Evolutionary conservation across 2,113 vertebrate genomes (phyloP), one percentile per base, ranked within the genome.

Genomic region (Typhlomys cinereus): DNA sequence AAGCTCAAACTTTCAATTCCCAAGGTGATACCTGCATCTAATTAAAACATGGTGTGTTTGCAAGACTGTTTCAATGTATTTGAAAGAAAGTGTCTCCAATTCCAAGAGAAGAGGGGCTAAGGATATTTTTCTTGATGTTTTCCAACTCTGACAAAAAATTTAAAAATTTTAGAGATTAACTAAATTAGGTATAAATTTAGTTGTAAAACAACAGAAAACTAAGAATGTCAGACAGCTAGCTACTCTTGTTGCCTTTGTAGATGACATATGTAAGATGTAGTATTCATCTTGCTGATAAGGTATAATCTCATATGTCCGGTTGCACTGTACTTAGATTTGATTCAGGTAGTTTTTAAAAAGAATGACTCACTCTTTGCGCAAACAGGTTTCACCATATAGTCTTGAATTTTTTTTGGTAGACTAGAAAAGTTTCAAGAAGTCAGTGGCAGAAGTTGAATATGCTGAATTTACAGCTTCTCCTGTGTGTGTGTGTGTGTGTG

Each of bases 401-500:
- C 54, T 85, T 85, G 39, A 90, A n/a, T n/a, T 71, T 82, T 83
- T 79, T 91, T n/a, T 86, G 59, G 25, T 5, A 78, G 15, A 36
- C 17, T 64, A 11, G 18, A 91, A 89, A 89, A 25, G 11, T 89
- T 41, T 73, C 29, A n/a, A 27, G 15, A 9, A 88, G 12, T 80
- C 36, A 46, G 23, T 54, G 34, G 93, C 21, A 92, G 61, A 5
- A 87, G 71, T 21, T 79, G 44, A 92, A 88, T 76, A 93, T 36
- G 48, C 46, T 54, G 75, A 70, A 7, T 64, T 48, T 66, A 18
- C 4, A 80, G 27, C 7, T 79, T 17, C 7, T 17, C 48, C 25
- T 46, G 31, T 50, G 20, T 66, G 80, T 48, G 39, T 81, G 79
- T 64, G 61, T 81, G 57, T 81, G 79, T 81, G 44, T 71, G n/a